A percentile compares a stretch with the other conserved stretches of the same genome.
Evolutionary conservation across 2,888 invertebrate genomes (phyloP).

Genomic region (Ophioninae sp.): DNA sequence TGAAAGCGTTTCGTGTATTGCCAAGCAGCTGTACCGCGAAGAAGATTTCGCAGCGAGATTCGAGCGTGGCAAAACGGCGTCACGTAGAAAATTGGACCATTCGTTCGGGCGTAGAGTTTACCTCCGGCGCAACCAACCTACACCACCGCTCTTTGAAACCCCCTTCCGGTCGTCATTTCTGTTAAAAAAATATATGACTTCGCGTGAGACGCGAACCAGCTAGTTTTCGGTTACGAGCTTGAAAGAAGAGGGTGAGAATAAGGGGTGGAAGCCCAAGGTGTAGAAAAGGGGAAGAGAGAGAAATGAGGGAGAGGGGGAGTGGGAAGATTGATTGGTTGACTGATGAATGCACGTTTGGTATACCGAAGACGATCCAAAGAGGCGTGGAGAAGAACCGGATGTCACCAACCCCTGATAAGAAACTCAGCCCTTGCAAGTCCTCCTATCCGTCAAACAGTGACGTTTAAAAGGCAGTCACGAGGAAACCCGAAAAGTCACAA

Average conservation of each 20-base stretch:
- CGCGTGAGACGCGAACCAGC: conserved; percentile 22
- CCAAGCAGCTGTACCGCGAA: conserved; percentile 49
- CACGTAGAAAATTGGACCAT: conserved; percentile 69
- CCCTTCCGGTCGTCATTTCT: conserved; percentile 33
- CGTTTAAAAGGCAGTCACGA: neutral
- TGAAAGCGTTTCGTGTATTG: conserved; percentile 21
- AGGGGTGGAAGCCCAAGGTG: neutral
- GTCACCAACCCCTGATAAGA: conserved; percentile 17
- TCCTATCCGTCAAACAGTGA: conserved; percentile 2
- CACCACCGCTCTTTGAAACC: conserved; percentile 26
- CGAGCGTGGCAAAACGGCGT: conserved; percentile 64
- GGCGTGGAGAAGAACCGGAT: conserved; percentile 11
- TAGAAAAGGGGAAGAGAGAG: conserved; percentile 1
- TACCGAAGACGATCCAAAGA: too few relatives aligned
- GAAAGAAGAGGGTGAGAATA: conserved; percentile 10
- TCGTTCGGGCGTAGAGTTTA: conserved; percentile 58
- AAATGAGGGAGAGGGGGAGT: neutral
- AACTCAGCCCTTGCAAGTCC: neutral
- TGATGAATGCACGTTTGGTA: too few relatives aligned
- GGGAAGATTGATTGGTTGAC: neutral
- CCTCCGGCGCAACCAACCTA: conserved; percentile 29
- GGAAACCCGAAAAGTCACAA: conserved; percentile 16
- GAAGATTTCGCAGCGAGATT: conserved; percentile 62
- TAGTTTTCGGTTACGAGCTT: conserved; percentile 1
- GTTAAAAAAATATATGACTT: conserved; percentile 41